Base-by-base conservation (phyloP, 2,888 invertebrate genomes). In the Itoplectis maculator region DNA sequence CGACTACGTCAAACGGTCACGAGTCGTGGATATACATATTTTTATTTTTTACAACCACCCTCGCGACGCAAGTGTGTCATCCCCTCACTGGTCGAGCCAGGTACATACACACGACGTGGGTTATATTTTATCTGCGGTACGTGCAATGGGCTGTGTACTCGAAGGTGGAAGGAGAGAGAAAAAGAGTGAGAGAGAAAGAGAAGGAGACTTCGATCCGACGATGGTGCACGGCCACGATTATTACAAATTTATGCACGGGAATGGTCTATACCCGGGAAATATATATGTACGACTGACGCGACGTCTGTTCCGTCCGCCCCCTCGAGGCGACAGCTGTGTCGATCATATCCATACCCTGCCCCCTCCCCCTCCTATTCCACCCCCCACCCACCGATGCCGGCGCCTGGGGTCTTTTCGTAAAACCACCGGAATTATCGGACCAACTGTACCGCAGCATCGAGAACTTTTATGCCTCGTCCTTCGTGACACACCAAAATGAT, bases 221-320 rank as follows among this genome's bases (percentile, higher is more conserved):
- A 76, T 79, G 47, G 79, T 59, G 79, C 59, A 81, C 84, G 66
- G 54, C 79, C 79, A 86, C 68, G 82, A 83, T 83, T 87, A 84
- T 85, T 84, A 79, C 75, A 87, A 75, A 87, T 88, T 89, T 86
- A 89, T 88, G 85, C 83, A 86, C 68, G 73, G 86, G 81, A 61
- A 47, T 49, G n/a, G 20, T 45, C 11, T 51, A 35, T 6, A 18
- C 42, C 51, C 29, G 40, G 45, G 51, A 20, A 63, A 82, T 76
- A 66, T 51, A 66, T 79, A 68, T 61, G 40, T 20, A 65, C n/a
- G 20, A 69, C 37, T n/a, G 35, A 23, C 59, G 20, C 37, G 56
- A 49, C 70, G 29, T 66, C 76, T 51, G 29, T 54, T 20, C 8
- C 15, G 15, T 45, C 56, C 13, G 35, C 18, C 66, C 23, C 37